Percentiles rank a stretch among this genome's conserved stretches.
These are phyloP conservation scores for Formica aserva DNA, from an alignment of 2,888 invertebrate genomes.

Conservation along the genomic window DNA sequence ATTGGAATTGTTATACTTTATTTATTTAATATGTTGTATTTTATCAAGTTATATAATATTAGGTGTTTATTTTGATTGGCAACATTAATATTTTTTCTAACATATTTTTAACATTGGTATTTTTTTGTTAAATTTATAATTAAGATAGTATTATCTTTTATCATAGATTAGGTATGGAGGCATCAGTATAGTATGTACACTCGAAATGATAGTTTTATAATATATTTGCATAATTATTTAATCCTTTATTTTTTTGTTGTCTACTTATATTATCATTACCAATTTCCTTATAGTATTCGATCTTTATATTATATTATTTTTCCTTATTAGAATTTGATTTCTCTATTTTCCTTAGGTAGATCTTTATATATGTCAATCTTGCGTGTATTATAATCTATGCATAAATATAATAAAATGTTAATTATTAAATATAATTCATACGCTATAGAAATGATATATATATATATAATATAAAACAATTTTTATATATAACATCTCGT, in stretches of 20 bases:
- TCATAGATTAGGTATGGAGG: background rate
- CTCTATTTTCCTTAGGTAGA: background rate
- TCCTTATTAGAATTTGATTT: background rate
- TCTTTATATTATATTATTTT: background rate
- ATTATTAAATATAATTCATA: background rate
- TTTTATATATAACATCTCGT: background rate
- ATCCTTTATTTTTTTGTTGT: background rate
- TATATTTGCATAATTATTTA: background rate
- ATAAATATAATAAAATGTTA: background rate
- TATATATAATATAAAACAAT: background rate
- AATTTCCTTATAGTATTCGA: background rate
- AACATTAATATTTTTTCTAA: conserved; percentile 9
- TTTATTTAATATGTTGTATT: background rate
- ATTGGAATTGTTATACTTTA: background rate
- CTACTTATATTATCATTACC: background rate
- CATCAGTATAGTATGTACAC: conserved; percentile 18
- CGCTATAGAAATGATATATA: background rate
- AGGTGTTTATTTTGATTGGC: background rate
- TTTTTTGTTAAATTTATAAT: conserved; percentile 13
- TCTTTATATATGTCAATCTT: background rate
- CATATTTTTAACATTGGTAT: background rate
- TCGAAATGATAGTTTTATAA: background rate
- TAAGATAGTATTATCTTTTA: conserved; percentile 39
- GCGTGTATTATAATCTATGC: background rate
- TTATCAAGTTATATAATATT: background rate